Evolutionary conservation across 2,113 vertebrate species (phyloP).

Genomic region (Pygoscelis adeliae): DNA sequence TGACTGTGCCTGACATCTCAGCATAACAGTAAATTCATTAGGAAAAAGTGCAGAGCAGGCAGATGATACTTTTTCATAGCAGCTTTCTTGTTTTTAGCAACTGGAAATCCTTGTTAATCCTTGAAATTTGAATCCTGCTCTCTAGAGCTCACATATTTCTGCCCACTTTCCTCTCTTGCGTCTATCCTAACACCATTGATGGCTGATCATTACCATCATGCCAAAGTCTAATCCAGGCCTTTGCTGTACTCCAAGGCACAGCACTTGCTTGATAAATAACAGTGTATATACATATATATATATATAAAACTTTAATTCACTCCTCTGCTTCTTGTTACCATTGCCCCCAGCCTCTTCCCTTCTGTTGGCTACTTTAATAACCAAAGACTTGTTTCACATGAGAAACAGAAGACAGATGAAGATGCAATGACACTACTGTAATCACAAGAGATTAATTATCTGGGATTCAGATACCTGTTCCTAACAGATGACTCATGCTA

Average conservation of each 20-base stretch:
- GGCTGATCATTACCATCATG: not conserved
- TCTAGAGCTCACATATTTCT: not conserved
- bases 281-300: not conserved
- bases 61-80: not conserved
- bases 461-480: not conserved
- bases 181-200: not conserved
- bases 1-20: not conserved
- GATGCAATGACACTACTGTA: not conserved
- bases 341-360: not conserved
- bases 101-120: not conserved
- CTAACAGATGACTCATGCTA: not conserved
- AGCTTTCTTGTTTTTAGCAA: not conserved
- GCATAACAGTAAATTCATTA: not conserved
- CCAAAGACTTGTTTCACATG: not conserved
- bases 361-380: not conserved
- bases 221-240: not conserved
- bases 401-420: not conserved
- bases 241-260: not conserved
- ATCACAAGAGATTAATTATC: not conserved
- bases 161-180: not conserved
- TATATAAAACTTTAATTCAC: not conserved
- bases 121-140: not conserved
- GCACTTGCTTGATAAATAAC: not conserved
- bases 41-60: not conserved
- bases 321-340: not conserved